phyloP scores from a whole-genome alignment of 2,113 vertebrate genomes.

The Charina bottae region DNA sequence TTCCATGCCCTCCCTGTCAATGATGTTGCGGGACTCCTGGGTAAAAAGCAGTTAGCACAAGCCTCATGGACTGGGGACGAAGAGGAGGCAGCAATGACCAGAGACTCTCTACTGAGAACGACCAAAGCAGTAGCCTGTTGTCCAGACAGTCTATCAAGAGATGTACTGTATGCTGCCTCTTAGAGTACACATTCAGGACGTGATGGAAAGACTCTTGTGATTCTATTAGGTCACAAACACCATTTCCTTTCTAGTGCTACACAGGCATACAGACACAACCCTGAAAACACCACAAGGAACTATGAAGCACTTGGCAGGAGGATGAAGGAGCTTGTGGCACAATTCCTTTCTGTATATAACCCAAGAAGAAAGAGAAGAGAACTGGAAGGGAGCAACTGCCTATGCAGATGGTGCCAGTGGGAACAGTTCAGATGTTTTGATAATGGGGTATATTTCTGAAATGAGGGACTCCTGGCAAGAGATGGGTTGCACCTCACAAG shows the following conservation, averaged over 20 bases:
- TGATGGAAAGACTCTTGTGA: background rate
- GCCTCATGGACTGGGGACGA: background rate
- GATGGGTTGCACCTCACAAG: background rate
- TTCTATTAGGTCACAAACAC: background rate
- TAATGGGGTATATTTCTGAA: background rate
- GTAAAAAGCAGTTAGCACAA: background rate
- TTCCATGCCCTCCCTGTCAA: background rate
- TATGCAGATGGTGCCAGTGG: background rate
- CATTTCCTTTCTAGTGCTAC: background rate
- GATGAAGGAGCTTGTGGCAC: background rate
- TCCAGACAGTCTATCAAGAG: background rate
- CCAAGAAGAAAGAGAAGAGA: background rate
- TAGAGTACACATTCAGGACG: background rate
- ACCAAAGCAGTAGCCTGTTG: background rate
- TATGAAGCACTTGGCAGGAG: background rate
- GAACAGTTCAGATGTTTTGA: background rate
- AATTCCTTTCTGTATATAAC: background rate
- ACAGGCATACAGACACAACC: background rate
- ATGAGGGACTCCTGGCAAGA: background rate
- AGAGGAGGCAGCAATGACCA: background rate
- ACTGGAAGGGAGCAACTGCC: background rate
- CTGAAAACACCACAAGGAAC: background rate
- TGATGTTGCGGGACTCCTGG: background rate
- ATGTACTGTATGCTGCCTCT: background rate
- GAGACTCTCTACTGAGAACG: background rate